These are phyloP conservation scores for Anhinga anhinga DNA, from an alignment of 2,113 vertebrate genomes.

Conservation along the genomic window DNA sequence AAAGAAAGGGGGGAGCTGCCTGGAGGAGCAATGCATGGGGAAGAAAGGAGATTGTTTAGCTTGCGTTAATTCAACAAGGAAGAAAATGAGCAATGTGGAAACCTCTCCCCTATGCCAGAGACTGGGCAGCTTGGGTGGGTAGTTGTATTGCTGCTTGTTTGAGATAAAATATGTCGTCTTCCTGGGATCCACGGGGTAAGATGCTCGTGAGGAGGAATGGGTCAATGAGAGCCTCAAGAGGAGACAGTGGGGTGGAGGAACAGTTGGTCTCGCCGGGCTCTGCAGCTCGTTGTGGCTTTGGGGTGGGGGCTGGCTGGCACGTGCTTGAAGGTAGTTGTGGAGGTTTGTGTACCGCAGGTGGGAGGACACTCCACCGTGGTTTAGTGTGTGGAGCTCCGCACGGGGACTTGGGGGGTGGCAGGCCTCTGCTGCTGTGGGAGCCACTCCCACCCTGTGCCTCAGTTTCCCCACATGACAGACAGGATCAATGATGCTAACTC, in stretches of 20 bases:
- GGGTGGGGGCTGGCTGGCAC: background rate
- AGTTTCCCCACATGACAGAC: background rate
- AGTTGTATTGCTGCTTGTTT: background rate
- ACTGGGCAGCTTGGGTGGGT: background rate
- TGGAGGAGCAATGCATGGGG: background rate
- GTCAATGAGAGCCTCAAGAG: background rate
- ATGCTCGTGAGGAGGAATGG: background rate
- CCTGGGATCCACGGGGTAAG: background rate
- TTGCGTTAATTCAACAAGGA: conserved; percentile 9
- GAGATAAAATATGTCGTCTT: background rate
- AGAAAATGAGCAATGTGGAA: conserved; percentile 14
- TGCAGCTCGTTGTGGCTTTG: background rate
- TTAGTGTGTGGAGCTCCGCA: rapidly evolving
- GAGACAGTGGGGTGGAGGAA: background rate
- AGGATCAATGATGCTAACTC: background rate
- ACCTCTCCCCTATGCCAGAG: background rate
- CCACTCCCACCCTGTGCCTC: background rate
- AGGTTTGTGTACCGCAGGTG: background rate
- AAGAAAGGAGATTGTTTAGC: conserved; percentile 32
- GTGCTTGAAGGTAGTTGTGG: rapidly evolving
- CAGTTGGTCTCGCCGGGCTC: rapidly evolving
- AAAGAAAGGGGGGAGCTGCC: background rate
- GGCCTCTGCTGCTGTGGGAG: background rate
- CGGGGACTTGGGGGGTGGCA: rapidly evolving
- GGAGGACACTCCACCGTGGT: rapidly evolving